These are phyloP conservation scores for Characodon lateralis DNA, from an alignment of 2,797 vertebrate genomes.

Conservation along the genomic window DNA sequence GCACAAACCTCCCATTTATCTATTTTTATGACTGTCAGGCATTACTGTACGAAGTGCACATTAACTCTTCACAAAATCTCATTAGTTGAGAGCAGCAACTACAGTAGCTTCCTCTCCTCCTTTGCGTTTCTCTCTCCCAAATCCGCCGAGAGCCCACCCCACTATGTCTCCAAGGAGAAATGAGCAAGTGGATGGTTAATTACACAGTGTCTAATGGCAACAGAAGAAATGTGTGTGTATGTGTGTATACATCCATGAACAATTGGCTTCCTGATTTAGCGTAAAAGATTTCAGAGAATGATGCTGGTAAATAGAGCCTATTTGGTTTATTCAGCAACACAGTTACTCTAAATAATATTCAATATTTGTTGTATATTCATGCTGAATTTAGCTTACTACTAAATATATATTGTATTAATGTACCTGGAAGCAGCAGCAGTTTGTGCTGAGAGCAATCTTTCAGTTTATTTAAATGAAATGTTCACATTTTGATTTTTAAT, in stretches of 20 bases:
- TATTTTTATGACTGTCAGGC: slow-evolving; percentile 8
- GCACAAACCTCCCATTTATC: neutral
- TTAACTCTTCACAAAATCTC: slow-evolving; percentile 20
- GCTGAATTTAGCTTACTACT: neutral
- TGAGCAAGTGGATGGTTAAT: slow-evolving; percentile 71
- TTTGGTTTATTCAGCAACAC: neutral
- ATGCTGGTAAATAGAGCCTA: neutral
- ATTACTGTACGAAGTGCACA: slow-evolving; percentile 6
- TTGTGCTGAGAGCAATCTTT: neutral
- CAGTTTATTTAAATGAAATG: neutral
- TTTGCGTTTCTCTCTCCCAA: slow-evolving; percentile 30
- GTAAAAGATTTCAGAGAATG: neutral
- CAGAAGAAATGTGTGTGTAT: slow-evolving; percentile 42
- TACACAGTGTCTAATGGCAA: slow-evolving; percentile 75
- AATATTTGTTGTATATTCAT: neutral
- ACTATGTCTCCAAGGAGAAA: slow-evolving; percentile 63
- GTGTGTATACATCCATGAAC: slow-evolving; percentile 23
- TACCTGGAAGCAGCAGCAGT: neutral
- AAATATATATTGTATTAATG: neutral
- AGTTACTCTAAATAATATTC: neutral
- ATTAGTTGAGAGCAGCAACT: slow-evolving; percentile 34
- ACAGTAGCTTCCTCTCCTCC: slow-evolving; percentile 33
- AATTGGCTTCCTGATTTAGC: neutral
- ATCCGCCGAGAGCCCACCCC: slow-evolving; percentile 55
- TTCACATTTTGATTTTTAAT: neutral